Base-by-base conservation (phyloP, 2,888 invertebrate genomes). In the Parnassius orleans region DNA sequence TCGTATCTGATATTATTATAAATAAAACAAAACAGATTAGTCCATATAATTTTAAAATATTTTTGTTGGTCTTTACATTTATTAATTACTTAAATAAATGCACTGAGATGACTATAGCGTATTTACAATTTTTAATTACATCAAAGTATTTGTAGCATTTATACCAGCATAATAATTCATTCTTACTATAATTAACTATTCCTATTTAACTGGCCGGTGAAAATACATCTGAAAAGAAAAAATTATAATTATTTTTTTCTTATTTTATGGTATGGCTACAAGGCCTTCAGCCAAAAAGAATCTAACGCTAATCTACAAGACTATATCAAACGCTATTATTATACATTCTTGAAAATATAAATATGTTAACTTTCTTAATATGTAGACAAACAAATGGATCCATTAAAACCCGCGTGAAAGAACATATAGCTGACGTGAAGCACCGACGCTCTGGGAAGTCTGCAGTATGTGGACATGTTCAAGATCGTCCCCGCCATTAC, bases 221-320 rank as follows among this genome's bases (percentile, higher is more conserved):
- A 50, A 73, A 68, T 59, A 81, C 65, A 69, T 79, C 80, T 81
- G 80, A 62, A 75, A 75, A 61, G 63, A 57, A 59, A 61, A 12
- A 7, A 46, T n/a, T 46, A 12, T 12, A n/a, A 46, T 46, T 44
- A n/a, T n/a, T 33, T 33, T 33, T 33, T 33, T 33, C 33, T 5
- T 7, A 5, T 7, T 33, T 33, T 33, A 33, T 33, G 7, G 33
- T 7, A 33, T 24, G 24, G 7, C 24, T 24, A 24, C 24, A 24
- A 24, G 24, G 24, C 24, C 24, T 24, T 24, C 24, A 24, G 24
- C 24, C 24, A 24, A 24, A 24, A 24, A 24, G 24, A 24, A 24
- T 5, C 7, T 24, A 24, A 24, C 24, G 7, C 24, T 24, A 24
- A 24, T 24, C 24, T 24, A 24, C 24, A 5, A 24, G 5, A 24